phyloP scores from a whole-genome alignment of 2,888 invertebrate genomes.

The Nemurella pictetii region DNA sequence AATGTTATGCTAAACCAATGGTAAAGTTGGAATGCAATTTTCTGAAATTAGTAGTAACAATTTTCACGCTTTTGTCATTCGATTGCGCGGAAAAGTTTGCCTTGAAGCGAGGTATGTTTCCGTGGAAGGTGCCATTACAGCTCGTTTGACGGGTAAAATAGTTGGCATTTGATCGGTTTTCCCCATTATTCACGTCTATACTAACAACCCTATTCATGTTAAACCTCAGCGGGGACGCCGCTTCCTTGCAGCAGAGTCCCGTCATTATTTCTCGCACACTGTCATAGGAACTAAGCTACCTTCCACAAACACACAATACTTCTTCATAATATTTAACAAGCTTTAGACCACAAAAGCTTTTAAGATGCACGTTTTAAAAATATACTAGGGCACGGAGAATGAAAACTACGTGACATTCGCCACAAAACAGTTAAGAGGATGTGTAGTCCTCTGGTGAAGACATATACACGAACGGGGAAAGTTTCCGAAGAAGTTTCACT shows the following conservation, averaged over 20 bases:
- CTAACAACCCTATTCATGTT: not conserved
- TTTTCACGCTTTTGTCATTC: not conserved
- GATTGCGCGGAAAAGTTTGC: not conserved
- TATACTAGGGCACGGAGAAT: not conserved
- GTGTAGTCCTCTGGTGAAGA: not conserved
- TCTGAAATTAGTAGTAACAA: not conserved
- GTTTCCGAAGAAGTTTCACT: not conserved
- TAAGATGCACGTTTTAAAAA: not conserved
- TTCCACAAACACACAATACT: not conserved
- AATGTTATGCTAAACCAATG: not conserved
- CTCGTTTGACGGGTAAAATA: not conserved
- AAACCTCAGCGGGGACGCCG: not conserved
- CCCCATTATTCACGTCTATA: not conserved
- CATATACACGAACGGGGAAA: not conserved
- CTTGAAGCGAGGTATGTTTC: not conserved
- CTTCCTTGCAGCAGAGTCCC: not conserved
- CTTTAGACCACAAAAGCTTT: not conserved
- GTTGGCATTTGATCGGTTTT: not conserved
- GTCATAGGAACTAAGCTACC: not conserved
- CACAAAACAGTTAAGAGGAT: not conserved
- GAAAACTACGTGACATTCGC: not conserved
- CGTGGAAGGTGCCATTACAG: not conserved
- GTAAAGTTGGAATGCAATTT: not conserved
- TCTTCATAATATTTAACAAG: not conserved
- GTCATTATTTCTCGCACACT: not conserved